Evolutionary conservation across 2,113 vertebrate genomes (phyloP), one percentile per base, ranked within the genome.

Genomic region (Phyllopteryx taeniolatus): DNA sequence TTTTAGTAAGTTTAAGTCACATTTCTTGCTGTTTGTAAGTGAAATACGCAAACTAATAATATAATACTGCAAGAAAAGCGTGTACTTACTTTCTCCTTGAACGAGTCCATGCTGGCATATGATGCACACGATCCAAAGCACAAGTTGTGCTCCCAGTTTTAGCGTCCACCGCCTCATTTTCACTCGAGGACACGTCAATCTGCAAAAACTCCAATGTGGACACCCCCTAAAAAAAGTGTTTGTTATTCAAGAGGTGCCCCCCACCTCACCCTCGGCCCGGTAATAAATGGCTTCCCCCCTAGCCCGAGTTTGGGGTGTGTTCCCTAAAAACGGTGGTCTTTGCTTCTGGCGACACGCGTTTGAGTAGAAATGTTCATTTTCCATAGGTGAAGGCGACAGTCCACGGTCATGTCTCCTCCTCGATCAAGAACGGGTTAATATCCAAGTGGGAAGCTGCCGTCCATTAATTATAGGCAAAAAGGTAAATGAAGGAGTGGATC

Each of bases 31-130:
- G 7, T 7, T 33, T 8, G 31, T 5, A 62, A 14, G 3, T 19
- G 31, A 31, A 62, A 35, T 35, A 10, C 13, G 13, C 14, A 62
- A 8, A 8, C 9, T 39, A 8, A 62, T 35, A 31, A 33, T n/a
- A 11, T 43, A 6, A 2, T 33, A 46, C 15, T 12, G 63, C 22
- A 47, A 35, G 54, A 66, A 39, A 69, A 72, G 44, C 10, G 5
- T 70, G 72, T 86, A 94, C 94, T 94, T 75, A 94, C 94, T 93
- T 92, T 94, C 92, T 79, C 92, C 94, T 75, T 87, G 82, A 73
- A 79, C 86, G 70, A 89, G 86, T 79, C 92, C 92, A 82, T 88
- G 91, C 27, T 90, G 88, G 81, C 81, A 91, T 43, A 92, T 59
- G 42, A 93, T 65, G 85, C 85, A 78, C 72, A 92, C 76, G 77